Evolutionary conservation across 2,888 invertebrate genomes (phyloP), one percentile per base, ranked within the genome.

Genomic region (Orthonychiurus folsomi): DNA sequence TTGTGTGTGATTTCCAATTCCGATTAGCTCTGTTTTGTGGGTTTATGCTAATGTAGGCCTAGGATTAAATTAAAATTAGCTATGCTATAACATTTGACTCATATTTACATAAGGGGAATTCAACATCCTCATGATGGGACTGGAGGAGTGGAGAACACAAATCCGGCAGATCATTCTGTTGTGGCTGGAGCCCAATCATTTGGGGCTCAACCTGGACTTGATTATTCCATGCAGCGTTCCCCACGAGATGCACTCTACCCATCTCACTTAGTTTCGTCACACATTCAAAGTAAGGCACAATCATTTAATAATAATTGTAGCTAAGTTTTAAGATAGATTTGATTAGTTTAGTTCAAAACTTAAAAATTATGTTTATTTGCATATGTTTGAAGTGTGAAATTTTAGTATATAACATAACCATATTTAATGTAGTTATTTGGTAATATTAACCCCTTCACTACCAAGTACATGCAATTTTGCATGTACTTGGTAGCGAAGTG

Each of bases 221-320:
- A 88, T 77, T 88, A 88, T 76, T 86, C 86, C 66, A 77, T 87
- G 69, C 87, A 86, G 74, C 79, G 84, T 71, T 73, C 76, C 81
- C 76, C 80, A 77, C 63, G 83, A 82, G 81, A 80, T 82, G 76
- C 67, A 66, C 74, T 67, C 69, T 75, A 59, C 66, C 74, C 62
- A 67, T 74, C 67, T 48, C 15, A n/a, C 69, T 74, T 68, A 74
- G 71, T 70, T 73, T 73, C 67, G 73, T 74, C 75, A 60, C 77
- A 77, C 68, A 75, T 77, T 64, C 77, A 77, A 66, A 74, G 77
- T 76, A 72, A 70, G n/a, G n/a, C n/a, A n/a, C n/a, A 73, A 5
- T 52, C 9, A 12, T n/a, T 52, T 47, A 47, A 15, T 12, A 12
- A 12, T 15, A 47, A 15, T 47, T 47, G 48, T 12, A 12, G 12